Base-by-base conservation (phyloP, 53 echinoderm and acorn worm species). In the Stichopus horrens region DNA sequence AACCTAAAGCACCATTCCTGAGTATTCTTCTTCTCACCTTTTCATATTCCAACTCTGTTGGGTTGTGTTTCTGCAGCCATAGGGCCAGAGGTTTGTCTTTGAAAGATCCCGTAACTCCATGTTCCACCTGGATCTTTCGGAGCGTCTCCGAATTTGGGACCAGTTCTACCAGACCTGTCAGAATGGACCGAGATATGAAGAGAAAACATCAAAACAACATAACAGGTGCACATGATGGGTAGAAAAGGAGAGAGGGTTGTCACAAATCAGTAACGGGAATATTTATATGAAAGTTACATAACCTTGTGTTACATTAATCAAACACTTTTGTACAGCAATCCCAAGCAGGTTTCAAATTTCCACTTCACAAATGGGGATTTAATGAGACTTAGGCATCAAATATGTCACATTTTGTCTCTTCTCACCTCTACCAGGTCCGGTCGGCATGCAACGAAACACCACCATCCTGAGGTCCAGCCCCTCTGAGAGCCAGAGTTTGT, bases 1-100 rank as follows among this genome's bases (percentile, higher is more conserved):
- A n/a, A n/a, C n/a, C n/a, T n/a, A n/a, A n/a, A n/a, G n/a, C 37
- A 37, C 37, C 37, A 37, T 37, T 37, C 37, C 37, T 37, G 37
- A 37, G 37, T 1, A 37, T 37, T 5, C 9, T 19, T 5, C 21
- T 75, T 20, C 75, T 51, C 51, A 99, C 99, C 93, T 99, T 99
- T 81, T 92, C 91, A 81, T 92, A 99, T 71, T 99, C 93, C 54
- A 95, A 88, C 66, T 99, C 99, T 6, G 99, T 96, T 6, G 99
- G 96, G 76, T 99, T 99, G 76, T 99, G 93, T 86, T 99, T 99
- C 91, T 99, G 94, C 3, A 99, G 86, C 99, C 99, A 99, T n/a
- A 82, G 88, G 13, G 99, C 94, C 55, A 99, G 87, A 1, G 96
- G 94, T 84, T 94, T 96, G n/a, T 96, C 99, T 83, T 99, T 99